These are phyloP conservation scores for Anolis carolinensis DNA, from an alignment of 2,113 vertebrate species.

Conservation along the genomic window DNA sequence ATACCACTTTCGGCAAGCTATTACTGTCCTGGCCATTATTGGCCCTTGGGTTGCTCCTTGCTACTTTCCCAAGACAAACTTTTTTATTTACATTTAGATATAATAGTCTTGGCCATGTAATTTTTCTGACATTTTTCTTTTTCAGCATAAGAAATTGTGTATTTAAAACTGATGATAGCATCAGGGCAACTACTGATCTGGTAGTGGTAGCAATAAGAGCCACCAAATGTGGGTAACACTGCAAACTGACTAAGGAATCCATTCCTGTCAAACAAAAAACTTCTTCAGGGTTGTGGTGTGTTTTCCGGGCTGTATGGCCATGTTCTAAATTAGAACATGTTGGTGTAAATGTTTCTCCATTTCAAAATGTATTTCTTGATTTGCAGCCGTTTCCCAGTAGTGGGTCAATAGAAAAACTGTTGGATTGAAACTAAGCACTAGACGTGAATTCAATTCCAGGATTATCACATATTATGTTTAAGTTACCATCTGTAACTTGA, in stretches of 20 bases:
- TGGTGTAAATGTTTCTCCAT: not conserved
- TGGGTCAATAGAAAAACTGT: not conserved
- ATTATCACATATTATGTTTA: not conserved
- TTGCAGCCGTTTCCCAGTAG: not conserved
- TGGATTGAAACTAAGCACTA: not conserved
- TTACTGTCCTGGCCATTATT: no score
- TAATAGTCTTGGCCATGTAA: not conserved
- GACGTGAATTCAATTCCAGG: not conserved
- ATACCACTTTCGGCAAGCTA: not conserved
- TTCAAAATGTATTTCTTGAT: not conserved
- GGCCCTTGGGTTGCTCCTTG: not conserved
- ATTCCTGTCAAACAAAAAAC: not conserved
- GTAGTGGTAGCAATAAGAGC: not conserved
- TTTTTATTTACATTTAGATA: not conserved
- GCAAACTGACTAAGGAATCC: not conserved
- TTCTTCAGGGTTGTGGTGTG: no score
- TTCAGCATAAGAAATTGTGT: not conserved
- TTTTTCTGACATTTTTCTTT: not conserved
- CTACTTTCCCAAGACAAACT: not conserved
- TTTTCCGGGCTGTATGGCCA: no score
- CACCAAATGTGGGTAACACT: not conserved
- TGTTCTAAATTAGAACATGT: not conserved
- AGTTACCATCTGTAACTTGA: not conserved
- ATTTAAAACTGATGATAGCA: not conserved
- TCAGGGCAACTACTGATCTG: not conserved